Evolutionary conservation across 2,113 vertebrate species (phyloP).

Genomic region (Mobula birostris): DNA sequence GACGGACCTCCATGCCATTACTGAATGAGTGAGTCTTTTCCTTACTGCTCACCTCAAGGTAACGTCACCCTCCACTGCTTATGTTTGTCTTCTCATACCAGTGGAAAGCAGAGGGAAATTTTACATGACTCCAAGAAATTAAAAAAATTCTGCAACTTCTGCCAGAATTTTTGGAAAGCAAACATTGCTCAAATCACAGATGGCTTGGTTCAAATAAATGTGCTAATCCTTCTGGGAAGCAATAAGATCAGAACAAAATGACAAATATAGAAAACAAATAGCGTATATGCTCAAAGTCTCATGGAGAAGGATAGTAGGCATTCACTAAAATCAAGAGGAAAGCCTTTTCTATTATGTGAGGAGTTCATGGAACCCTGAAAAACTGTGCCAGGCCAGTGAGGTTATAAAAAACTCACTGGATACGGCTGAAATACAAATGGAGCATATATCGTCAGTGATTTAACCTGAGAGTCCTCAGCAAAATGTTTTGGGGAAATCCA

Average conservation of each 20-base stretch:
- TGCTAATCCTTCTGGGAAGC: too few relatives aligned
- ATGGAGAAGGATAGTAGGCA: too few relatives aligned
- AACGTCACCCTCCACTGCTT: neutral
- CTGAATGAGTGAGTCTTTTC: constrained; percentile 67
- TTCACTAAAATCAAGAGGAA: too few relatives aligned
- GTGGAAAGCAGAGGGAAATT: neutral
- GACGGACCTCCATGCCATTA: constrained; percentile 70
- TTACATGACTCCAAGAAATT: neutral
- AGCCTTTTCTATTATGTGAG: neutral
- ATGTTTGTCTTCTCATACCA: neutral
- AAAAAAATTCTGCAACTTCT: neutral
- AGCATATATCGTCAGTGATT: neutral
- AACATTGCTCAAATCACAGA: neutral
- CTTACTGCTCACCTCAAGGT: neutral
- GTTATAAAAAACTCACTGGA: neutral
- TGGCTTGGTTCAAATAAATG: neutral
- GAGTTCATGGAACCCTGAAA: too few relatives aligned
- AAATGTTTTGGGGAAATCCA: neutral
- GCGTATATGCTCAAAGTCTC: neutral
- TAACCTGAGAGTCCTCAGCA: neutral
- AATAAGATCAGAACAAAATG: neutral
- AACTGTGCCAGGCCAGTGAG: neutral
- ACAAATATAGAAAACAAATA: neutral
- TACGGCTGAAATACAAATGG: neutral
- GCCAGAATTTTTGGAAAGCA: neutral